Evolutionary conservation across 2,797 vertebrate genomes (phyloP), one percentile per base, ranked within the genome.

Genomic region (Tenualosa ilisha): DNA sequence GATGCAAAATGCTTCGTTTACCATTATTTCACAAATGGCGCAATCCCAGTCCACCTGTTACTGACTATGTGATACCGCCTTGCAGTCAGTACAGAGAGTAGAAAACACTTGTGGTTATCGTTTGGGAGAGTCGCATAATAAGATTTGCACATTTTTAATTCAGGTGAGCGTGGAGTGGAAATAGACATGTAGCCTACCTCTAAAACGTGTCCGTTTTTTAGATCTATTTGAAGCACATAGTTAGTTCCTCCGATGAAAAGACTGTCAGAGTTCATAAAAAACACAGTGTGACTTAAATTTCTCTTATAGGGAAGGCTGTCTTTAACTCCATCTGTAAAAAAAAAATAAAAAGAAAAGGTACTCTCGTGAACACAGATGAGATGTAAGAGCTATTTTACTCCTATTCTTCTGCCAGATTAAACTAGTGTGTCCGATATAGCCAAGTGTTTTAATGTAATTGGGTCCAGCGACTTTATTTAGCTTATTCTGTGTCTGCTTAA

Each of bases 221-320:
- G 20, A 85, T 94, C 85, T 5, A 96, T 59, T 82, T 88, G 89
- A 0, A 92, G 61, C 0, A 96, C 91, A 87, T 87, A 85, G 26
- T 92, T 90, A 3, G 85, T 88, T 0, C 92, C 93, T 24, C 95
- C 95, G 0, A 95, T 63, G 51, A 92, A 94, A 15, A 96, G 40
- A 31, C 91, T 91, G 1, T 84, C 89, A 0, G 88, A 88, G 15
- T 90, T 90, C 0, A 13, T 91, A 91, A 17, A 92, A 1, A 96
- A 86, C 0, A 96, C 92, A 0, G 85, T 94, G 63, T 93, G 89
- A 0, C 90, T 93, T 75, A 94, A 92, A 24, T 8, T 0, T 3
- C 15, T 84, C 1, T 31, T 17, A 63, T 94, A 92, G 0, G 51
- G 0, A 81, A 92, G 75, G 13, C 2, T 20, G 72, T 46, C 26